phyloP scores from a whole-genome alignment of 2,113 vertebrate species.

The Tonatia bakeri region DNA sequence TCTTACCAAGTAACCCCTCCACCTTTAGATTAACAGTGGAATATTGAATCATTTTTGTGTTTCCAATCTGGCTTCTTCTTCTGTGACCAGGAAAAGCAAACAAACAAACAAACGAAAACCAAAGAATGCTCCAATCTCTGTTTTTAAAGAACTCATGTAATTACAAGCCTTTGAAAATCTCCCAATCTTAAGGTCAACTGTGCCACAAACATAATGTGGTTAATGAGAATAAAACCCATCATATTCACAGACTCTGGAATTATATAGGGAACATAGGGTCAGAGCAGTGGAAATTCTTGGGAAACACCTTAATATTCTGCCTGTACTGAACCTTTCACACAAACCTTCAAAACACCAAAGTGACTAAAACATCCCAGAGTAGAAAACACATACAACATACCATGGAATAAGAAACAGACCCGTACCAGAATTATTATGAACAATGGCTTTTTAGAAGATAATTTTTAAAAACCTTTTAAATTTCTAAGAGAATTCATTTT shows the following conservation, averaged over 20 bases:
- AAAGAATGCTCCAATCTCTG: neutral
- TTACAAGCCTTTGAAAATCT: neutral
- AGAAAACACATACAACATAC: neutral
- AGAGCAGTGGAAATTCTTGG: neutral
- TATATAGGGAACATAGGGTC: neutral
- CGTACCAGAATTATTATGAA: neutral
- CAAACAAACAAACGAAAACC: neutral
- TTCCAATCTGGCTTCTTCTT: neutral
- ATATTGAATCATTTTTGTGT: neutral
- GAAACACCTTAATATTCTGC: neutral
- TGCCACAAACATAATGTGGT: neutral
- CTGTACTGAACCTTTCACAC: neutral
- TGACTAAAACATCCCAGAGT: neutral
- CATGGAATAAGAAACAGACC: neutral
- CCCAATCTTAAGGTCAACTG: neutral
- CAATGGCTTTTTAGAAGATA: neutral
- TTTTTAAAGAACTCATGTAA: neutral
- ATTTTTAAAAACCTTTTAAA: neutral
- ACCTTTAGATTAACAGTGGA: neutral
- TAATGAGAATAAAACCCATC: neutral
- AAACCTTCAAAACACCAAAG: neutral
- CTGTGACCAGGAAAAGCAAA: neutral
- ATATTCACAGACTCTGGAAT: neutral
- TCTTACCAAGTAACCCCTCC: neutral
- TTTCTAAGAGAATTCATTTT: neutral